phyloP scores from a whole-genome alignment of 1,140 invertebrate genomes.

The Charaxes varanes region DNA sequence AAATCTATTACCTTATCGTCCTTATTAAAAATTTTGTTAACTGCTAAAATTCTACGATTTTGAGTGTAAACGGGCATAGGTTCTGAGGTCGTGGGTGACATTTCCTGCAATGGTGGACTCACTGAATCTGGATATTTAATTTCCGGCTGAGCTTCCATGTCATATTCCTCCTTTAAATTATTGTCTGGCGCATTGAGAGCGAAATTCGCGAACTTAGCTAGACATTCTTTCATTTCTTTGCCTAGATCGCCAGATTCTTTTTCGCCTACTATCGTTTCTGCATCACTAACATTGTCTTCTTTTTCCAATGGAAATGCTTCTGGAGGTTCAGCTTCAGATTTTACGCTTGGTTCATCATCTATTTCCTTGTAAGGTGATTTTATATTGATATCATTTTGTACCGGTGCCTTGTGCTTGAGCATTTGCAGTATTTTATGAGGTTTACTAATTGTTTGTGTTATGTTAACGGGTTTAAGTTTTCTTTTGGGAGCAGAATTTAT shows the following conservation, averaged over 20 bases:
- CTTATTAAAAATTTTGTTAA: constrained; percentile 46
- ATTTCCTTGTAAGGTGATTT: constrained; percentile 33
- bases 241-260: constrained; percentile 44
- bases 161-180: constrained; percentile 22
- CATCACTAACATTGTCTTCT: constrained; percentile 51
- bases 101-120: constrained; percentile 58
- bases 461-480: constrained; percentile 39
- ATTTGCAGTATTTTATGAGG: constrained; percentile 58
- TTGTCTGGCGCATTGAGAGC: constrained; percentile 37
- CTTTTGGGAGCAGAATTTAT: constrained; percentile 44
- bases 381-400: constrained; percentile 15
- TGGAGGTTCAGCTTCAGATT: constrained; percentile 46
- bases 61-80: constrained; percentile 45
- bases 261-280: constrained; percentile 59
- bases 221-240: constrained; percentile 61
- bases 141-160: constrained; percentile 13
- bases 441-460: constrained; percentile 33
- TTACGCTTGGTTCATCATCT: constrained; percentile 31
- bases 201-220: constrained; percentile 58
- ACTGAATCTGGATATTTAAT: constrained; percentile 47
- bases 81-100: constrained; percentile 53
- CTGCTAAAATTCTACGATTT: constrained; percentile 43
- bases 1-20: constrained; percentile 30
- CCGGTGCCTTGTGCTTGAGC: constrained; percentile 43
- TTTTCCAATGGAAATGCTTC: constrained; percentile 54